A percentile compares a stretch with the other conserved stretches of the same genome.
phyloP scores from a whole-genome alignment of 2,888 invertebrate species.

The Nomada ferruginata region DNA sequence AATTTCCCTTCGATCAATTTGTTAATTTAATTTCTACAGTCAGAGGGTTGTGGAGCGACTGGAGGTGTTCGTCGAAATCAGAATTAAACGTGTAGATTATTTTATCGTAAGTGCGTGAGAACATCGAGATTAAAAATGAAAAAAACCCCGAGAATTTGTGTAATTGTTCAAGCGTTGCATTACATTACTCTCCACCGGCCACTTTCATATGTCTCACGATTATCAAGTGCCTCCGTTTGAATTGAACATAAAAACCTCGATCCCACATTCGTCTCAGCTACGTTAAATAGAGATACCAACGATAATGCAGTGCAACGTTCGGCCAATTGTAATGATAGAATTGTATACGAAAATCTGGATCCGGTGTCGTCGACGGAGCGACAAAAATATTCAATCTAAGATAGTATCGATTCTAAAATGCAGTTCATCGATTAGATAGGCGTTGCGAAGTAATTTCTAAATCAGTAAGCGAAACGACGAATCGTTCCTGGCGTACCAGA shows the following conservation, averaged over 20 bases:
- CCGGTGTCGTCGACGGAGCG: slow-evolving; percentile 39
- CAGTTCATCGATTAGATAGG: slow-evolving; percentile 40
- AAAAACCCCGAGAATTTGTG: neutral
- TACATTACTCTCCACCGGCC: neutral
- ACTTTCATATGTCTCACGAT: neutral
- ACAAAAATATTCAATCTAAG: slow-evolving; percentile 25
- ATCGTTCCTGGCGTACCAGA: slow-evolving; percentile 49
- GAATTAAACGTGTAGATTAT: slow-evolving; percentile 60
- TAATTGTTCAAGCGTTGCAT: slow-evolving; percentile 24
- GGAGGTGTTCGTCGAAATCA: slow-evolving; percentile 33
- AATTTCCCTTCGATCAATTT: neutral
- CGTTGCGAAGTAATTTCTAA: neutral
- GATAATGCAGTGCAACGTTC: slow-evolving; percentile 19
- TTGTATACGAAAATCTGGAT: slow-evolving; percentile 60
- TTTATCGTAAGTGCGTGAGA: slow-evolving; percentile 47
- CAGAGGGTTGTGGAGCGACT: slow-evolving; percentile 19
- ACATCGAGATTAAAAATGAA: neutral
- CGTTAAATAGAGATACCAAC: neutral
- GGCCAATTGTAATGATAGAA: slow-evolving; percentile 4
- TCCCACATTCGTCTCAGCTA: neutral
- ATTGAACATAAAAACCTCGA: neutral
- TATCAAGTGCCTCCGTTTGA: slow-evolving; percentile 22
- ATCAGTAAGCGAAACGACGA: neutral
- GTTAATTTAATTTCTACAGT: neutral
- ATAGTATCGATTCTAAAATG: slow-evolving; percentile 35